A percentile compares a stretch with the other conserved stretches of the same genome.
Conservation (phyloP, 2,797 vertebrate genomes). For the Columba guinea region DNA sequence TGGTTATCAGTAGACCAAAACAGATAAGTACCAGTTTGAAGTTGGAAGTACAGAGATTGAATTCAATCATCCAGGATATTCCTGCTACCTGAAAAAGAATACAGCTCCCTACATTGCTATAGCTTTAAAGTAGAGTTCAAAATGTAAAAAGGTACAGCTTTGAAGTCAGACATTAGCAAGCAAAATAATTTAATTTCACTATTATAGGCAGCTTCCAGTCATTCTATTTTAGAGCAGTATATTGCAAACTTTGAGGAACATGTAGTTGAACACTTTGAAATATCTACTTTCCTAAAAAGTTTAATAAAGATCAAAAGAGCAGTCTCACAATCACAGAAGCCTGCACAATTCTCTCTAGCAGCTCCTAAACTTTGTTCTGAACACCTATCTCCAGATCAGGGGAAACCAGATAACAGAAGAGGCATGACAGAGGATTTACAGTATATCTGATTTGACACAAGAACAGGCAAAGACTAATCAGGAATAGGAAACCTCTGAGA, state of each 20-base stretch:
- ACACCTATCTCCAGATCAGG: background rate
- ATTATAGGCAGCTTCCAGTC: background rate
- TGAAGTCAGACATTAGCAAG: background rate
- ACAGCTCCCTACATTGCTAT: background rate
- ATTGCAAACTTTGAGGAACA: background rate
- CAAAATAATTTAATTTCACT: background rate
- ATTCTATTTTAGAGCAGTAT: background rate
- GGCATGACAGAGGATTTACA: background rate
- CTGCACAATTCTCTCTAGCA: background rate
- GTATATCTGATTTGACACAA: constrained; percentile 32
- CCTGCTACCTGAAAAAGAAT: background rate
- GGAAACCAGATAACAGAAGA: constrained; percentile 12
- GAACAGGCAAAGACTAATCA: background rate
- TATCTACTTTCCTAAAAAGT: background rate
- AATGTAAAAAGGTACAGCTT: background rate
- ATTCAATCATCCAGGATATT: background rate
- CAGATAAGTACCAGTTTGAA: background rate
- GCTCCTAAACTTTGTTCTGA: constrained; percentile 1
- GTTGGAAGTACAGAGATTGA: background rate
- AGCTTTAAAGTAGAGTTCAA: background rate
- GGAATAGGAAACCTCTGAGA: constrained; percentile 42
- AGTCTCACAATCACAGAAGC: background rate
- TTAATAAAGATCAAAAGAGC: background rate
- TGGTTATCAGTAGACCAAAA: background rate
- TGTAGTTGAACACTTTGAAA: background rate